These are phyloP conservation scores for Psilopsiagon aymara DNA, from an alignment of 2,113 vertebrate species.

Conservation along the genomic window DNA sequence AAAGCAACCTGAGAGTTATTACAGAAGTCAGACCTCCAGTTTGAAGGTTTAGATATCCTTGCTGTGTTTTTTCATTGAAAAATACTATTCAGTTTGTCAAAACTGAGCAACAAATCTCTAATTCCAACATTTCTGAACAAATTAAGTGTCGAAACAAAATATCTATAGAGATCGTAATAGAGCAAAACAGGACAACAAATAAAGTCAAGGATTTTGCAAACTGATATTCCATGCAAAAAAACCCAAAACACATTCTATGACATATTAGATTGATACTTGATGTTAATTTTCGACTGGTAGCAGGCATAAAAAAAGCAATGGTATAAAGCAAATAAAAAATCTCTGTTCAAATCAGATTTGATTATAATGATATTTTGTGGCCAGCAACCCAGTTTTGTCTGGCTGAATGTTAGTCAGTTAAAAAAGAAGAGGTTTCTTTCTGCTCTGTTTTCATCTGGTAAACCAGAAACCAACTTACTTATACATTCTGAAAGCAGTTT, in stretches of 20 bases:
- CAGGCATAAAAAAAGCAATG: background rate
- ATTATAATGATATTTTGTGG: slow-evolving; percentile 2
- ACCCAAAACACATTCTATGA: background rate
- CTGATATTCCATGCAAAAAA: background rate
- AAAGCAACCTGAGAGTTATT: background rate
- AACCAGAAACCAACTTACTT: slow-evolving; percentile 40
- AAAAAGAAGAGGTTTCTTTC: background rate
- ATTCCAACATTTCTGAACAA: background rate
- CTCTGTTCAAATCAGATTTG: background rate
- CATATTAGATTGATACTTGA: background rate
- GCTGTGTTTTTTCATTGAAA: background rate
- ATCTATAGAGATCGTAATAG: background rate
- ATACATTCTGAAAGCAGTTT: slow-evolving; percentile 2
- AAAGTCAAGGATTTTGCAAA: background rate
- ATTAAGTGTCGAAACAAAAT: background rate
- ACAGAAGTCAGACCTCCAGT: background rate
- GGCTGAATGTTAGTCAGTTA: background rate
- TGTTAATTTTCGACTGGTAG: background rate
- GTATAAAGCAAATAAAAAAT: background rate
- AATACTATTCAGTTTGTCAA: background rate
- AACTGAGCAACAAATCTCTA: background rate
- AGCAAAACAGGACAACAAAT: background rate
- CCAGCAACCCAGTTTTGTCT: background rate
- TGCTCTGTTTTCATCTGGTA: slow-evolving; percentile 30
- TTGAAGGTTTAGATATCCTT: background rate